Evolutionary conservation across 2,113 vertebrate genomes (phyloP), one percentile per base, ranked within the genome.

Genomic region (Phainopepla nitens): DNA sequence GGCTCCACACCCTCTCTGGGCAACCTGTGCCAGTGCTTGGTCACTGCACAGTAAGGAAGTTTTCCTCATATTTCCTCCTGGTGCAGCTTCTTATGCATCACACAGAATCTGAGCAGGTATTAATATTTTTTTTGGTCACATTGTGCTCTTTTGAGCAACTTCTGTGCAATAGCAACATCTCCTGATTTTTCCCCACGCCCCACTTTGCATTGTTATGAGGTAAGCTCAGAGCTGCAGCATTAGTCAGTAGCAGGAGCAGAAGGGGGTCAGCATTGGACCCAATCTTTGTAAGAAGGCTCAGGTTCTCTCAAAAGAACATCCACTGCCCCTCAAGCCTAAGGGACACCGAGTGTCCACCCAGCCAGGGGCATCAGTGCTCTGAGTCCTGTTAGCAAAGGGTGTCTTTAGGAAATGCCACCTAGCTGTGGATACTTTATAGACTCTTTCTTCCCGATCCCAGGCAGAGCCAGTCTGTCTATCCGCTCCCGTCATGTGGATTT

Each of bases 381-480:
- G 57, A 88, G 28, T 54, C 61, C 72, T 22, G 5, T 5, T 91
- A 70, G 76, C 51, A 36, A 29, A 89, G 79, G 24, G 60, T 57
- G 22, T 85, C 90, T 97, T 70, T 95, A 96, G 95, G 90, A 95
- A 65, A 86, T 4, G 6, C 82, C 93, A 65, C 77, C 17, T 73
- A 68, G 96, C 89, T 92, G 96, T 97, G 93, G 95, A 65, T 96
- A 18, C 97, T 97, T 97, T 86, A 97, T 97, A 95, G 97, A 31
- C 98, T 98, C 96, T 98, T 98, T 98, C 98, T 98, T 97, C 97
- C 96, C 71, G 98, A 97, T 97, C 98, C 98, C 98, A 99, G 99
- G 99, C 99, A 99, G 98, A 99, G 98, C 98, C 99, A 99, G 98
- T 98, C 99, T 97, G 99, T 99, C 98, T 99, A 99, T 98, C 99